Conservation (phyloP, 2,888 invertebrate species). For the Trissolcus japonicus region DNA sequence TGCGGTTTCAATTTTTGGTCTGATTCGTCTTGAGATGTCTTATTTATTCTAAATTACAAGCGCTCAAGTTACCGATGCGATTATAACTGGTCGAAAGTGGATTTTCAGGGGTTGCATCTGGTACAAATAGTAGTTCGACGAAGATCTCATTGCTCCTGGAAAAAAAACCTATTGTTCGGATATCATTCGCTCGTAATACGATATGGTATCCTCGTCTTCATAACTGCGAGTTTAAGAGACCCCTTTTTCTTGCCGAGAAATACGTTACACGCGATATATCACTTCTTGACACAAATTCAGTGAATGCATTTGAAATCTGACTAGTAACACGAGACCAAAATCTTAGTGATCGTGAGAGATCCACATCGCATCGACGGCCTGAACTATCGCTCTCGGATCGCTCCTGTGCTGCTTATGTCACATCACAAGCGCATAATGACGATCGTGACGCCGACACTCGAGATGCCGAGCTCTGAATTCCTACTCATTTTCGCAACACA, state of each 20-base stretch:
- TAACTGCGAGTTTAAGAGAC: conserved; percentile 50
- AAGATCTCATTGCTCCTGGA: conserved; percentile 61
- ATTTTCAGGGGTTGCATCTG: conserved; percentile 60
- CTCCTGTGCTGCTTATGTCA: conserved; percentile 42
- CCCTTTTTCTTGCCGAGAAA: conserved; percentile 43
- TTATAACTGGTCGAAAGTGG: conserved; percentile 60
- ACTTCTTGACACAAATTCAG: conserved; percentile 54
- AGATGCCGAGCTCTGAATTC: conserved; percentile 16
- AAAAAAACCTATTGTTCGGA: conserved; percentile 68
- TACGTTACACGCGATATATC: conserved; percentile 54
- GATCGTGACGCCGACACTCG: conserved; percentile 40
- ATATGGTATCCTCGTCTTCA: conserved; percentile 63
- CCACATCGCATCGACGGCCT: conserved; percentile 45
- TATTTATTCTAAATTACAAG: conserved; percentile 45
- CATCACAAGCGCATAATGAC: conserved; percentile 46
- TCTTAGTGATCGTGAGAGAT: conserved; percentile 54
- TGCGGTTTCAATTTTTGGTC: conserved; percentile 26
- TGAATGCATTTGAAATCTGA: conserved; percentile 52
- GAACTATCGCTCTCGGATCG: conserved; percentile 42
- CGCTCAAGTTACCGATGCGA: conserved; percentile 62
- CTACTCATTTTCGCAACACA: conserved; percentile 36
- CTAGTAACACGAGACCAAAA: conserved; percentile 50
- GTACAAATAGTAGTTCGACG: conserved; percentile 65
- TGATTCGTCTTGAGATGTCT: conserved; percentile 39
- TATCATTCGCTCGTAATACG: conserved; percentile 66